Evolutionary conservation across 2,797 vertebrate genomes (phyloP), one percentile per base, ranked within the genome.

Genomic region (Gymnoscopelus microlampas): DNA sequence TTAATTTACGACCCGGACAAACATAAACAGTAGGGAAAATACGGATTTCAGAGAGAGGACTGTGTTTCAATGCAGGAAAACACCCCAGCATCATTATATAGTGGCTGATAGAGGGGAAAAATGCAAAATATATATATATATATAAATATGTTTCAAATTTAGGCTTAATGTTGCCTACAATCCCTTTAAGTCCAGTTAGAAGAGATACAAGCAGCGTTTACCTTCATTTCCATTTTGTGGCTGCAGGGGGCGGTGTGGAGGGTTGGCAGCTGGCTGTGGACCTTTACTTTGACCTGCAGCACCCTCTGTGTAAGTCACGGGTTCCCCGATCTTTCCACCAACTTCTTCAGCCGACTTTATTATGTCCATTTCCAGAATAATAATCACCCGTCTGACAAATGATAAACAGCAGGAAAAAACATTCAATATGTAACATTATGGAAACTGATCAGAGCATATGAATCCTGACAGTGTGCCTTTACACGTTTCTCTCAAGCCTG

Each of bases 291-390:
- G 91, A 78, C 90, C 94, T 95, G 19, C 19, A 19, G 19, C 19
- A 98, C 98, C 96, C 83, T 99, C 97, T 26, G 88, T 92, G 74
- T 95, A 97, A 0, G 96, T 95, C 72, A 87, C 88, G 0, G 98
- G 97, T 26, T 97, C 96, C 67, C 98, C 98, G 56, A 99, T 96
- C 91, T 88, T 94, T 23, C 93, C 84, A 60, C 72, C 84, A 66
- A 97, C 93, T 0, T 92, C 88, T 49, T 93, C 91, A 14, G 96
- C 96, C 50, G 93, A 70, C 73, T 94, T 95, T 79, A 99, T 68
- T 70, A 99, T 93, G 2, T 94, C 90, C 66, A 98, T 80, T 70
- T 98, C 97, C 94, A 99, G 92, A 88, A 99, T 95, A 82, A 99
- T 95, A 35, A 99, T 93, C 68, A 99, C 96, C 63, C 94, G 95